phyloP scores from a whole-genome alignment of 2,113 vertebrate species.

The Sula dactylatra region DNA sequence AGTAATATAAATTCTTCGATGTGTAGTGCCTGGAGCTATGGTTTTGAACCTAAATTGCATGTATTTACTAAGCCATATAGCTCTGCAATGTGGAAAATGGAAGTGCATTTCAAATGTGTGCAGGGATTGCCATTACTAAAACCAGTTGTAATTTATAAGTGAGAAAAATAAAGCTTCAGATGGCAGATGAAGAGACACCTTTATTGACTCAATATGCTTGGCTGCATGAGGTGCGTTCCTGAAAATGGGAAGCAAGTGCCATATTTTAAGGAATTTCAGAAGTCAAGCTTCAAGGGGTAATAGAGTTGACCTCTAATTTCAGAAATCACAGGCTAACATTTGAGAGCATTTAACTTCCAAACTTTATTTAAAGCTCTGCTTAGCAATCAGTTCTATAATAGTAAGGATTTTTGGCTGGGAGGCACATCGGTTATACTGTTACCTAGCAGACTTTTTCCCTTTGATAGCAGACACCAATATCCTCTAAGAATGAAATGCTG shows the following conservation, averaged over 20 bases:
- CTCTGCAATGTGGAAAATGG: conserved; percentile 21
- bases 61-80: conserved; percentile 60
- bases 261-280: conserved; percentile 63
- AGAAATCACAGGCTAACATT: conserved; percentile 48
- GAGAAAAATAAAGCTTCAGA: conserved; percentile 54
- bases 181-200: conserved; percentile 47
- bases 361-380: conserved; percentile 67
- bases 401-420: background rate
- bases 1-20: conserved; percentile 20
- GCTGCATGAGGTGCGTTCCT: conserved; percentile 4
- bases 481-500: background rate
- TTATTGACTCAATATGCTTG: conserved; percentile 44
- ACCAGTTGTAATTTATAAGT: conserved; percentile 22
- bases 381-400: conserved; percentile 52
- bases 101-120: conserved; percentile 37
- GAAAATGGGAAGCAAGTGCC: conserved; percentile 45
- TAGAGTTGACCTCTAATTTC: conserved; percentile 68
- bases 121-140: conserved; percentile 17
- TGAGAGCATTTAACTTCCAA: conserved; percentile 52
- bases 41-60: conserved; percentile 53
- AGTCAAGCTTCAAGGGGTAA: conserved; percentile 59
- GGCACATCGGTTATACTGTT: background rate
- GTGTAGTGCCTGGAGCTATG: conserved; percentile 35
- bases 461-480: background rate
- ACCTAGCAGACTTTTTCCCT: background rate